These are phyloP conservation scores for Mycetomoellerius zeteki DNA, from an alignment of 1,140 invertebrate genomes.

Conservation along the genomic window DNA sequence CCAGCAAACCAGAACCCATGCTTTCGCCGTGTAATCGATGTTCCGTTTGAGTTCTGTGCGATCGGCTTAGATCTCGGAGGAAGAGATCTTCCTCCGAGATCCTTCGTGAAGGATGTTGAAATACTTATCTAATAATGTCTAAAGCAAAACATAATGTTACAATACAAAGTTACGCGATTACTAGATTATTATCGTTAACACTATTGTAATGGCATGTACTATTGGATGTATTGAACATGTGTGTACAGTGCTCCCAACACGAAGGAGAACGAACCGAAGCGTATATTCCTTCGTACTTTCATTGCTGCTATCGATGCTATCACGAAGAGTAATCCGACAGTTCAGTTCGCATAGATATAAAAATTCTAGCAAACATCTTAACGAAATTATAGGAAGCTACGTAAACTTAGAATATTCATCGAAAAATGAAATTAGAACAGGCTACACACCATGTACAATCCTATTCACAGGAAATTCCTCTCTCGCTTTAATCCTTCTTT, in stretches of 20 bases:
- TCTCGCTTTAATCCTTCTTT: constrained; percentile 50
- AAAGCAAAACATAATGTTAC: constrained; percentile 18
- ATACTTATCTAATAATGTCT: constrained; percentile 15
- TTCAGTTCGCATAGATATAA: background rate
- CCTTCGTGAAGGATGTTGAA: background rate
- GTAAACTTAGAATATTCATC: constrained; percentile 8
- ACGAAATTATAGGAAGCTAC: background rate
- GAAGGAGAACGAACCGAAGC: background rate
- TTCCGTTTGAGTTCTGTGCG: constrained; percentile 29
- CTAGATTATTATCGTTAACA: constrained; percentile 40
- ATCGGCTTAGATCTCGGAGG: background rate
- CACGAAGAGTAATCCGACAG: background rate
- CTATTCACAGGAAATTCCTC: constrained; percentile 22
- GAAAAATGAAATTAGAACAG: constrained; percentile 29
- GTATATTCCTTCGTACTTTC: background rate
- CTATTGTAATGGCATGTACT: background rate
- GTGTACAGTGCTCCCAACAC: too few species aligned
- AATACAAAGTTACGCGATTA: constrained; percentile 18
- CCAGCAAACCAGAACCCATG: constrained; percentile 56
- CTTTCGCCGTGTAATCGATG: constrained; percentile 58
- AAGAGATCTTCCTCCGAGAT: too few species aligned
- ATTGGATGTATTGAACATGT: background rate
- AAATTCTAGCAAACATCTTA: background rate
- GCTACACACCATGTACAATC: background rate
- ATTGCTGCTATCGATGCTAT: background rate